These are phyloP conservation scores for Vandiemenella viatica DNA, from an alignment of 2,888 invertebrate species.

Conservation along the genomic window DNA sequence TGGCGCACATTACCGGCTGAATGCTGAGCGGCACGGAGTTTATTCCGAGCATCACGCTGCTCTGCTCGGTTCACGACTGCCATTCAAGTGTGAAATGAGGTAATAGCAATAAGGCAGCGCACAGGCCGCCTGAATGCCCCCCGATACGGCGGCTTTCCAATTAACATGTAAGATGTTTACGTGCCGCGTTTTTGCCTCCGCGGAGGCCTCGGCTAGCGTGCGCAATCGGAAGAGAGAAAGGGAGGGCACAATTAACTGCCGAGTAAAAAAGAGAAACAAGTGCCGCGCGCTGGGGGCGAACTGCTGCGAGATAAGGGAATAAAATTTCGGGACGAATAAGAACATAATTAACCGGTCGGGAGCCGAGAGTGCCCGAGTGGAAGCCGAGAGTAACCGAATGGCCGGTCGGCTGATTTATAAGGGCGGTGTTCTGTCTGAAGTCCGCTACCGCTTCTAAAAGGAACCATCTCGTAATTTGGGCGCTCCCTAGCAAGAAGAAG, in stretches of 20 bases:
- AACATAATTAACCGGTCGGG: conserved; percentile 4
- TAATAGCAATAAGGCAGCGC: not conserved
- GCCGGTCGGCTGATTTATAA: not conserved
- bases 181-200: not conserved
- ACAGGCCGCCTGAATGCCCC: not conserved
- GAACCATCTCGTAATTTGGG: conserved; percentile 1
- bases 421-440: conserved; percentile 2
- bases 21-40: too few relatives aligned
- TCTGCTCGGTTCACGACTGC: not conserved
- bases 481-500: too few relatives aligned
- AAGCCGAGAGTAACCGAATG: not conserved
- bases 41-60: too few relatives aligned
- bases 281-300: not conserved
- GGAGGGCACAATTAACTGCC: not conserved
- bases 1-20: too few relatives aligned
- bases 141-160: not conserved
- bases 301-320: not conserved
- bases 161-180: not conserved
- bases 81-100: not conserved
- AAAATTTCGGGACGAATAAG: conserved; percentile 6
- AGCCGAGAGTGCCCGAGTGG: not conserved
- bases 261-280: not conserved
- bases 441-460: not conserved
- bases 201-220: not conserved
- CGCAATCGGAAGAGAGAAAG: not conserved